Percentiles rank a stretch among this genome's conserved stretches.
These are phyloP conservation scores for Botia kubotai DNA, from an alignment of 2,797 vertebrate genomes.

Conservation along the genomic window DNA sequence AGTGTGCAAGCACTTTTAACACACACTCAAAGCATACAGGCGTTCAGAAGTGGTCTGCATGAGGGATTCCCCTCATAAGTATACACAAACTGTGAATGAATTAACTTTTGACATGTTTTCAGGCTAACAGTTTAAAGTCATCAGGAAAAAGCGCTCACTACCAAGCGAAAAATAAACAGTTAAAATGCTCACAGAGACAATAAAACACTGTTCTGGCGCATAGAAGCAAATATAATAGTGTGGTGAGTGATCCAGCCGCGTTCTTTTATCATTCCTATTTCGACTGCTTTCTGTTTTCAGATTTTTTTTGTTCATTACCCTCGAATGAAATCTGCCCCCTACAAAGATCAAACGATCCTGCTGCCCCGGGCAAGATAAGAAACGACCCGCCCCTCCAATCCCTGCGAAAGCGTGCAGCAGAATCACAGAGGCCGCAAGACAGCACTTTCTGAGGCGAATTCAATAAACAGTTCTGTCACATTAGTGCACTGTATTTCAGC, in stretches of 20 bases:
- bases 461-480: not conserved
- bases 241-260: not conserved
- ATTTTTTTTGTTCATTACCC: slow-evolving; percentile 16
- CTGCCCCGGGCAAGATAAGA: slow-evolving; percentile 1
- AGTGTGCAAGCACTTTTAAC: too few relatives aligned
- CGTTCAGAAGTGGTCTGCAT: too few relatives aligned
- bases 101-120: too few relatives aligned
- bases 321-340: not conserved
- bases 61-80: too few relatives aligned
- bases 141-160: not conserved
- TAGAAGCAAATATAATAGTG: slow-evolving; percentile 12
- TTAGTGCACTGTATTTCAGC: not conserved
- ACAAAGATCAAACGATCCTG: not conserved
- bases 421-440: not conserved
- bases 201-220: not conserved
- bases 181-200: not conserved
- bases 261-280: not conserved
- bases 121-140: not conserved
- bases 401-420: not conserved
- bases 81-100: too few relatives aligned
- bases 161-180: not conserved
- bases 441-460: not conserved
- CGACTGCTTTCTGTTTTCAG: not conserved
- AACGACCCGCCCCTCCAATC: not conserved
- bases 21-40: too few relatives aligned